Evolutionary conservation across 1,140 invertebrate genomes (phyloP), one percentile per base, ranked within the genome.

Genomic region (Cepaea nemoralis): DNA sequence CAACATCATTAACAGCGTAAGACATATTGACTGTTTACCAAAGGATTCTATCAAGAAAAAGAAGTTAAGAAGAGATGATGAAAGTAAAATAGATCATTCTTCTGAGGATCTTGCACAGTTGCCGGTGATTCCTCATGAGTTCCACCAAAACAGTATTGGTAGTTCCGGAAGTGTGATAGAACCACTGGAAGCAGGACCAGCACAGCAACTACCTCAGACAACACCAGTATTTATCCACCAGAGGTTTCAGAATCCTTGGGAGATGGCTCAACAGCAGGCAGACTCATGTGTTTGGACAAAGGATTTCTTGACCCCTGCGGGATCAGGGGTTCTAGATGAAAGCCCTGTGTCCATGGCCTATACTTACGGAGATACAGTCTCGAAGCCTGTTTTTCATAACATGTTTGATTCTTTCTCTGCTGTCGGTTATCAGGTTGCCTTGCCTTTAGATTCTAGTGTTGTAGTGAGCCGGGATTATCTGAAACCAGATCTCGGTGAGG

Each of bases 221-320:
- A 3, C 14, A 8, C 69, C 78, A 24, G 35, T 50, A 2, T 71
- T 80, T n/a, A 31, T 80, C 27, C 78, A 80, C 45, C 67, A 50
- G 69, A 1, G 78, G 24, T 80, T 80, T 37, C 59, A 66, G 31
- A 55, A 37, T 35, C 78, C 78, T 0, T 80, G 78, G 78, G 78
- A 73, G 31, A 8, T 69, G 6, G 24, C 63, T 69, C 63, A 67
- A 31, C 77, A 79, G 66, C 59, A 67, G 77, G 12, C 59, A 42
- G 33, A 35, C 45, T 42, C 78, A 1, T 80, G 78, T 31, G 42
- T 73, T 10, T 69, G 77, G 59, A 35, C 59, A 22, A 79, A 79
- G 33, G 77, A 79, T 0, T 79, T 79, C 39, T 35, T 79, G 42
- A 67, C 8, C 35, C n/a, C 59, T 1, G 8, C 77, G 16, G 59